These are phyloP conservation scores for Lithobates pipiens DNA, from an alignment of 2,797 vertebrate species.

Conservation along the genomic window DNA sequence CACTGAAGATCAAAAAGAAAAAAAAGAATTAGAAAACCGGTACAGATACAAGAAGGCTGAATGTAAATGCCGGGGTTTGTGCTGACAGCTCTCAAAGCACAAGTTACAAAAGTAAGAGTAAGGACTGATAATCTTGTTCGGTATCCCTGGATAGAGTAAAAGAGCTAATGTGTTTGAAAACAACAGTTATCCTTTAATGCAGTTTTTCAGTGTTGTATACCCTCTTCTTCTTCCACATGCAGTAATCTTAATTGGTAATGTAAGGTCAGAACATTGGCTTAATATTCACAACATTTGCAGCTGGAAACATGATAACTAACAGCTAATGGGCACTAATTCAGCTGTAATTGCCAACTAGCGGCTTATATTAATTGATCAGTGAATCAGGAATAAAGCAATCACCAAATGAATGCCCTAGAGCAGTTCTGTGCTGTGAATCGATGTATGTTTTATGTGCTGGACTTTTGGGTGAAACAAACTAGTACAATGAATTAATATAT, in stretches of 20 bases:
- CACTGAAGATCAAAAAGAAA: no score
- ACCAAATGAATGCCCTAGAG: slow-evolving; percentile 15
- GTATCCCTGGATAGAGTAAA: no score
- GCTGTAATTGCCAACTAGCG: slow-evolving; percentile 14
- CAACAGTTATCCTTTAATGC: neutral
- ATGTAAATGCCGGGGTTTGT: no score
- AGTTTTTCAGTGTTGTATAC: neutral
- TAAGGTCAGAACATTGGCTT: slow-evolving; percentile 18
- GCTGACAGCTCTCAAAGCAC: no score
- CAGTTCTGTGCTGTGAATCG: slow-evolving; percentile 13
- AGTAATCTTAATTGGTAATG: slow-evolving; percentile 5
- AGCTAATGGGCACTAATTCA: slow-evolving; percentile 45
- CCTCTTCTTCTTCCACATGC: neutral
- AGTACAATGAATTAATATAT: neutral
- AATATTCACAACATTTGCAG: slow-evolving; percentile 33
- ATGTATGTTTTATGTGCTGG: slow-evolving; percentile 1
- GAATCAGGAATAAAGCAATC: slow-evolving; percentile 34
- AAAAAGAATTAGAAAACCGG: no score
- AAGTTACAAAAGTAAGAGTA: no score
- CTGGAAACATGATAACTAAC: slow-evolving; percentile 41
- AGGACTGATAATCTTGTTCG: no score
- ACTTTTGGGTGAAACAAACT: slow-evolving; percentile 6
- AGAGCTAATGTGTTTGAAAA: no score
- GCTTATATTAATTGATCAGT: slow-evolving; percentile 39
- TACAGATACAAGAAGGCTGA: no score